These are phyloP conservation scores for Percopsis omiscomaycus DNA, from an alignment of 2,797 vertebrate species.

Conservation along the genomic window DNA sequence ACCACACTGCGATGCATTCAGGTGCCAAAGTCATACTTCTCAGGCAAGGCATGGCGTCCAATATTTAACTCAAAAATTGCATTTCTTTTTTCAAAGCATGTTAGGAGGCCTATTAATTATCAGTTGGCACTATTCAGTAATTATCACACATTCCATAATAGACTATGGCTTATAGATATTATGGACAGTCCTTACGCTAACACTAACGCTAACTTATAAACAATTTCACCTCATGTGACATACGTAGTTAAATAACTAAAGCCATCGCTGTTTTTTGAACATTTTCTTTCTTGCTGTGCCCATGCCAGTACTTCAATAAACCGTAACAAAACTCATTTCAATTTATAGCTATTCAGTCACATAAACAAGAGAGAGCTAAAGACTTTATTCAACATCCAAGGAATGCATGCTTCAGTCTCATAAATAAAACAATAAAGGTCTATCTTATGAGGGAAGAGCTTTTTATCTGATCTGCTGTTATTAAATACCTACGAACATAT, in stretches of 20 bases:
- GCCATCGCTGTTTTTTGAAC: slow-evolving; percentile 37
- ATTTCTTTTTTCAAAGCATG: too few species aligned
- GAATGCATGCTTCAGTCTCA: slow-evolving; percentile 24
- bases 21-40: slow-evolving; percentile 38
- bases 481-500: slow-evolving; percentile 28
- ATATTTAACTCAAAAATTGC: not conserved
- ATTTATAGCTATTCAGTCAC: slow-evolving; percentile 18
- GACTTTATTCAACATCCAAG: slow-evolving; percentile 32
- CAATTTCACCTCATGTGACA: slow-evolving; percentile 29
- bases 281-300: slow-evolving; percentile 30
- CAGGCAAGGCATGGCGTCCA: slow-evolving; percentile 10
- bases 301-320: slow-evolving; percentile 18
- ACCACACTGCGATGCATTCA: slow-evolving; percentile 42
- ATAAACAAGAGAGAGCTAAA: slow-evolving; percentile 30
- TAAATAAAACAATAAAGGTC: slow-evolving; percentile 41
- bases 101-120: too few species aligned
- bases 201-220: slow-evolving; percentile 21
- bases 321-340: slow-evolving; percentile 36
- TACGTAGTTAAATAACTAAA: not conserved
- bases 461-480: slow-evolving; percentile 46
- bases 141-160: not conserved
- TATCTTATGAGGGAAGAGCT: slow-evolving; percentile 10
- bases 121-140: too few species aligned
- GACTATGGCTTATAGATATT: not conserved
- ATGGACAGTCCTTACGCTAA: slow-evolving; percentile 23